Evolutionary conservation across 1,140 invertebrate species (phyloP).

Genomic region (Lethrus apterus): DNA sequence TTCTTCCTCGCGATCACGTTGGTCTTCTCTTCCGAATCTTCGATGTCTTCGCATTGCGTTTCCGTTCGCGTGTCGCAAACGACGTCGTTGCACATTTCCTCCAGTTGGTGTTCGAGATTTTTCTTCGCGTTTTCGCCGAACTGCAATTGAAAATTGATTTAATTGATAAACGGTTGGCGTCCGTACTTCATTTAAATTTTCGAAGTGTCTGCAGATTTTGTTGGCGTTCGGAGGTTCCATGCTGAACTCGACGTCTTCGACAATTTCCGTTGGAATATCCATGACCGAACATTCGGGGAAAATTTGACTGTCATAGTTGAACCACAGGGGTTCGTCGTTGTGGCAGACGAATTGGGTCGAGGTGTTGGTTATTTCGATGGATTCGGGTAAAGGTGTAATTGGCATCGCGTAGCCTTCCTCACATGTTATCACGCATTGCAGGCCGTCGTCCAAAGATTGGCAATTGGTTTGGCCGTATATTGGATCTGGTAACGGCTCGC

Average conservation of each 20-base stretch:
- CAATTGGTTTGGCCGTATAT: constrained; percentile 53
- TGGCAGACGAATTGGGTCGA: constrained; percentile 31
- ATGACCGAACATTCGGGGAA: constrained; percentile 49
- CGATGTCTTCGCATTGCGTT: constrained; percentile 34
- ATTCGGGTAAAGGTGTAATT: constrained; percentile 30
- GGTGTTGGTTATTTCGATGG: constrained; percentile 25
- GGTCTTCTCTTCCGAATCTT: constrained; percentile 22
- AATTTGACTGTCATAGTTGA: constrained; percentile 29
- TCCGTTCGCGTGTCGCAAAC: constrained; percentile 30
- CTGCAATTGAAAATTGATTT: neutral
- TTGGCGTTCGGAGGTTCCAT: constrained; percentile 19
- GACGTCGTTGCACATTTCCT: constrained; percentile 18
- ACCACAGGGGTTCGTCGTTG: constrained; percentile 33
- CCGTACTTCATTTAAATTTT: constrained; percentile 6
- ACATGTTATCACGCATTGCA: constrained; percentile 52
- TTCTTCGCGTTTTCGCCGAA: constrained; percentile 5
- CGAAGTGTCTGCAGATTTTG: constrained; percentile 20
- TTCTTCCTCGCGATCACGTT: no score
- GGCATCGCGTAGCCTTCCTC: constrained; percentile 54
- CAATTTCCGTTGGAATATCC: constrained; percentile 25
- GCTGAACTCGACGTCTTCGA: constrained; percentile 25
- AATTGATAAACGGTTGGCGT: neutral
- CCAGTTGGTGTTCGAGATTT: constrained; percentile 6
- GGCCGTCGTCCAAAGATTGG: constrained; percentile 38
- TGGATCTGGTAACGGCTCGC: constrained; percentile 48